Evolutionary conservation across 2,888 invertebrate species (phyloP), one percentile per base, ranked within the genome.

Genomic region (Ectemnius continuus): DNA sequence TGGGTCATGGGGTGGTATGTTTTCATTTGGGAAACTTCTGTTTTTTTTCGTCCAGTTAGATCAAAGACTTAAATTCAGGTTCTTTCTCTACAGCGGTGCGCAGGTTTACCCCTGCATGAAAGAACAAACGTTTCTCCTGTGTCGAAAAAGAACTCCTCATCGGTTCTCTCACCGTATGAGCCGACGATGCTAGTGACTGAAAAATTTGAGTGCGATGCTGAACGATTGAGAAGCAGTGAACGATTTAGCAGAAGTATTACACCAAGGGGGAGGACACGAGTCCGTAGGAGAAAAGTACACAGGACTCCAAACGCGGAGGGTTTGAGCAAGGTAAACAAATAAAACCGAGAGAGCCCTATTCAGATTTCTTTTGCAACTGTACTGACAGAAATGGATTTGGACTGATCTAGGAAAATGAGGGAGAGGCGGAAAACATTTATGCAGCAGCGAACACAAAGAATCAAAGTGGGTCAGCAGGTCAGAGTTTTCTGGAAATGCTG

Each of bases 171-270:
- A 0, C 83, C 89, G 0, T 89, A 85, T 73, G 91, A 91, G 13
- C 5, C 52, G 16, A 85, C 85, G 4, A 83, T 86, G 4, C 75
- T 88, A 13, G 86, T 87, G 6, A 85, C 87, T 2, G 91, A 91
- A 13, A 88, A 88, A 65, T 88, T 87, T 79, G 94, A 94, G 70
- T 92, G 92, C 83, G 94, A 94, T 84, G 93, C 94, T 69, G 94
- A 95, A 84, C 91, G 92, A 66, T 90, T 94, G 13, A 92, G 94
- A 78, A 93, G 93, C 79, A 93, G 93, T 83, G 94, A 95, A 86
- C 91, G 94, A 65, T 93, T 95, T 88, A 92, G 94, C 80, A 92
- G 94, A 76, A 92, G 94, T 2, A 91, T 94, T 14, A 92, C 92
- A 14, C 92, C 93, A 3, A 92, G 93, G 61, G 93, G 93, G 20